Evolutionary conservation across 2,888 invertebrate genomes (phyloP), one percentile per base, ranked within the genome.

Genomic region (Rhaphigaster nebulosa): DNA sequence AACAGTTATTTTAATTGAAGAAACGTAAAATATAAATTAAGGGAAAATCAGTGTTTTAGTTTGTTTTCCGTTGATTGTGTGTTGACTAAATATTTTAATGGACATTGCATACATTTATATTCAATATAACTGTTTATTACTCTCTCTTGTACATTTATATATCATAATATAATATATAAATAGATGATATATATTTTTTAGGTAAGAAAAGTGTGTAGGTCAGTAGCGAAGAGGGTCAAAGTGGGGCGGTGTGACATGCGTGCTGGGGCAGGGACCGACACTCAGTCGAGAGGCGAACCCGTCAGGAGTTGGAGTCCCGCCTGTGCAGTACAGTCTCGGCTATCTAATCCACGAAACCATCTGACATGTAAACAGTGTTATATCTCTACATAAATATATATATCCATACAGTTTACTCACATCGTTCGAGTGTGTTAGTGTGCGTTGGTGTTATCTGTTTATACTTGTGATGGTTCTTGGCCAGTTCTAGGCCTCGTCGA

Each of bases 331-430:
- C 45, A 3, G 18, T 13, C 45, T 45, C 80, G 10, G 41, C 45
- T 18, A 45, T 26, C 84, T 13, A 23, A 84, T 84, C 41, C 84
- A 45, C 84, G 84, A 45, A 41, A 38, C 18, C 84, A 84, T 41
- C 84, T 84, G 84, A 84, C 84, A 84, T 84, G 84, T 84, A 84
- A 84, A 84, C 84, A 84, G 84, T 84, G 84, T 15, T 38, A 76
- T 65, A 65, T 45, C 26, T 38, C 26, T 50, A 20, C 41, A 84
- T n/a, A 13, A 34, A 38, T 38, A 20, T 76, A 76, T 76, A 76
- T 38, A 29, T 76, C 13, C 38, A 29, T 65, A 29, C 65, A 34
- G 29, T 29, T 65, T 65, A 18, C 29, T 76, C n/a, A 26, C 45
- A 50, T 4, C n/a, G 45, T 84, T 84, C 45, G 84, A 84, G 84